Base-by-base conservation (phyloP, 2,888 invertebrate species). In the Caenorhabditis japonica region DNA sequence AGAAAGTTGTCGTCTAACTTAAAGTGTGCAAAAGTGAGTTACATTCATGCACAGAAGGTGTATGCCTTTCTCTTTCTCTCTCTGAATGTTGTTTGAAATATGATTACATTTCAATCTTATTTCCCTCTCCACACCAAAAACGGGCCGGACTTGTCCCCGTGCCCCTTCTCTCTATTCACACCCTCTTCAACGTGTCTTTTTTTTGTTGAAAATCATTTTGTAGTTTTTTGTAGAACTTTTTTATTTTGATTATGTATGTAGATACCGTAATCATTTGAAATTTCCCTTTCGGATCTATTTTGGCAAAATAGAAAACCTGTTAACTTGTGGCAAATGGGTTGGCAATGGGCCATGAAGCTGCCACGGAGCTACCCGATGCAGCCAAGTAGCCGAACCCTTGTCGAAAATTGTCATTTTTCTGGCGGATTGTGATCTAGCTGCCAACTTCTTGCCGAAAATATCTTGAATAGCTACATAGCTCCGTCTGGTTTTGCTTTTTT, bases 91-190 rank as follows among this genome's bases (percentile, higher is more conserved):
- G 64, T 64, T 49, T 64, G 66, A 70, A 70, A 70, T 70, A 70
- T 70, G 70, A 70, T 70, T 70, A 70, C 70, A 70, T 70, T 70
- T 70, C 70, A 70, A 70, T 70, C 70, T 56, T 55, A 61, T 70
- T 70, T 61, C 61, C 66, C 47, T 8, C 56, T 46, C 44, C 25
- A 27, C 56, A 53, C 44, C 25, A 27, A 66, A 56, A 66, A 43
- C 34, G 36, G 19, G 30, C 43, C 46, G 21, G 34, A 23, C 25
- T 34, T 39, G 23, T 25, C 17, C 25, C 13, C 52, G 4, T 15
- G 7, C 13, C 43, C 19, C 43, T 43, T 15, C 38, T 46, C 38
- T 25, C 46, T 53, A 53, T 55, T 69, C 47, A 49, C 59, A 51
- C 69, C 58, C 59, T 44, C 52, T 30, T 44, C 43, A 19, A 36